These are phyloP conservation scores for Paramormyrops hopkinsi DNA, from an alignment of 2,797 vertebrate genomes.

Conservation along the genomic window DNA sequence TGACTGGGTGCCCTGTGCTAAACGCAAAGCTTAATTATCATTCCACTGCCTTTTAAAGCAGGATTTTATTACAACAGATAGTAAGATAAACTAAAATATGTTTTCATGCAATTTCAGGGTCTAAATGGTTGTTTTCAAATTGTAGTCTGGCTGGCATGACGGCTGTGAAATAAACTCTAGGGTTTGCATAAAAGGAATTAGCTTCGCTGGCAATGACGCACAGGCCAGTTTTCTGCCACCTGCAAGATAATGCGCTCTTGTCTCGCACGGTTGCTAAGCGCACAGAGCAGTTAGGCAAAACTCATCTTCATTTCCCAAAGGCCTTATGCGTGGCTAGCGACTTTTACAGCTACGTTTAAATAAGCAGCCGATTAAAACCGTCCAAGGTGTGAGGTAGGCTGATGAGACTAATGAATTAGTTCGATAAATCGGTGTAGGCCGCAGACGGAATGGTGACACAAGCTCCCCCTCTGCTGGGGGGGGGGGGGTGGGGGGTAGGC, in stretches of 20 bases:
- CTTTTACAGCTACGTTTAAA: constrained; percentile 57
- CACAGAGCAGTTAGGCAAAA: constrained; percentile 22
- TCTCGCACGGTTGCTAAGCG: not conserved
- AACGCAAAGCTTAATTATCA: not conserved
- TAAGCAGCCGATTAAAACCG: constrained; percentile 66
- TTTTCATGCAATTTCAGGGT: not conserved
- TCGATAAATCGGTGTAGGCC: constrained; percentile 55
- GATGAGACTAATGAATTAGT: constrained; percentile 64
- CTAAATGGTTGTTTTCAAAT: not conserved
- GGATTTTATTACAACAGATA: not conserved
- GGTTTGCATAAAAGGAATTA: not conserved
- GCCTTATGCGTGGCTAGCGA: constrained; percentile 49
- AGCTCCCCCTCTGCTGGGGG: not conserved
- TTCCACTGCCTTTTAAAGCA: not conserved
- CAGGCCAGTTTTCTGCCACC: not conserved
- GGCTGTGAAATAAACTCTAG: not conserved
- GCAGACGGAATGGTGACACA: constrained; percentile 34
- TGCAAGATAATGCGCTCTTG: not conserved
- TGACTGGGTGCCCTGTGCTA: not conserved
- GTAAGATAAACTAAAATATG: not conserved
- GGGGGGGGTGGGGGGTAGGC: not conserved
- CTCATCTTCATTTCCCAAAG: constrained; percentile 47
- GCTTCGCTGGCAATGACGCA: not conserved
- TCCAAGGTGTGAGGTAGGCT: constrained; percentile 55
- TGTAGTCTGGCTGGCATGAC: not conserved